phyloP scores from a whole-genome alignment of 2,113 vertebrate genomes.

The Prochilodus magdalenae region DNA sequence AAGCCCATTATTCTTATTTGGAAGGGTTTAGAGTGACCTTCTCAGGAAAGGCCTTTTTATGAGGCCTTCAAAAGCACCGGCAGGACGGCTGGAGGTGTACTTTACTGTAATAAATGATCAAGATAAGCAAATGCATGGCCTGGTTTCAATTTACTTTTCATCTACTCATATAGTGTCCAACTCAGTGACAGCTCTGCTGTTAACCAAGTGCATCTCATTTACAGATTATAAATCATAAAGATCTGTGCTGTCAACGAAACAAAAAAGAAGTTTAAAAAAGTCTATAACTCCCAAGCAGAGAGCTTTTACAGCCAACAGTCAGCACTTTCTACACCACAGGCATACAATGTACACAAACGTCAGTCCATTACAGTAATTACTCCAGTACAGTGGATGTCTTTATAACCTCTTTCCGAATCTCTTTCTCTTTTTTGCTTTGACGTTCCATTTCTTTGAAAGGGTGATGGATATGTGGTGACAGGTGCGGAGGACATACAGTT shows the following conservation, averaged over 20 bases:
- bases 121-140: conserved; percentile 49
- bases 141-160: conserved; percentile 43
- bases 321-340: conserved; percentile 15
- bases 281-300: neutral
- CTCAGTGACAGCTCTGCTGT: conserved; percentile 28
- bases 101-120: conserved; percentile 42
- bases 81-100: conserved; percentile 33
- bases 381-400: neutral
- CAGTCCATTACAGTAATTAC: neutral
- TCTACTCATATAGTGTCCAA: conserved; percentile 19
- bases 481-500: neutral
- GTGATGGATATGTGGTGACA: neutral
- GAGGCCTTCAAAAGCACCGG: conserved; percentile 44
- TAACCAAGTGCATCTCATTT: conserved; percentile 52
- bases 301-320: conserved; percentile 24
- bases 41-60: conserved; percentile 38
- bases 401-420: neutral
- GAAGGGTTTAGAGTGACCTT: conserved; percentile 52
- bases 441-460: neutral
- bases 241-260: conserved; percentile 6
- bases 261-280: too few relatives aligned
- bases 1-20: conserved; percentile 54
- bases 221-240: conserved; percentile 45
- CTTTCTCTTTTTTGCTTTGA: neutral
- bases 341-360: neutral